A percentile compares a stretch with the other conserved stretches of the same genome.
Conservation (phyloP, 2,113 vertebrate species). For the Phrynocephalus versicolor region DNA sequence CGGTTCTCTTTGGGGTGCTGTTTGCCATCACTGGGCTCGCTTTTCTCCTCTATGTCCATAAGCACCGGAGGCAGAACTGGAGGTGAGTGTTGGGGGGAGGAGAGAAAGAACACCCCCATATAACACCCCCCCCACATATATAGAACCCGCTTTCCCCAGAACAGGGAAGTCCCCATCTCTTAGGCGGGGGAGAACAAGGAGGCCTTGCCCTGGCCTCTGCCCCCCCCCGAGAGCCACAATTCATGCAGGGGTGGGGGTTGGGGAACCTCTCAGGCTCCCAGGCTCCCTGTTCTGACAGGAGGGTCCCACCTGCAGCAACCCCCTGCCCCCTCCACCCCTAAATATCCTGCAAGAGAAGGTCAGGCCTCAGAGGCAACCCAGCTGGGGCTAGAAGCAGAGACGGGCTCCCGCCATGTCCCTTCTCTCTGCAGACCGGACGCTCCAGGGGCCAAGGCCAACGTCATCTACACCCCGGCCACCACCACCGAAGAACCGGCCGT, state of each 20-base stretch:
- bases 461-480: slow-evolving; percentile 66
- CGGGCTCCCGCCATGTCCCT: accelerated
- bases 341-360: too few species aligned
- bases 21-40: slow-evolving; percentile 69
- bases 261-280: too few species aligned
- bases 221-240: too few species aligned
- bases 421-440: background rate
- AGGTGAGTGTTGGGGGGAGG: background rate
- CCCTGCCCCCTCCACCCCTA: background rate
- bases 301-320: too few species aligned
- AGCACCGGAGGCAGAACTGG: slow-evolving; percentile 56
- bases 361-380: background rate
- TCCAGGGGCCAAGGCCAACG: slow-evolving; percentile 46
- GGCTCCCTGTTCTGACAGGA: background rate
- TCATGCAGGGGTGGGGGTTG: too few species aligned
- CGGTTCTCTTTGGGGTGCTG: slow-evolving; percentile 75
- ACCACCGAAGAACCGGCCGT: slow-evolving; percentile 28
- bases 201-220: too few species aligned
- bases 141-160: background rate
- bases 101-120: too few species aligned
- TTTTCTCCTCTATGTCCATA: slow-evolving; percentile 71
- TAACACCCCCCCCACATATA: too few species aligned
- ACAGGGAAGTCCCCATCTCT: background rate
- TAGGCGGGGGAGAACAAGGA: too few species aligned
- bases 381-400: too few species aligned